Evolutionary conservation across 2,113 vertebrate genomes (phyloP).

Genomic region (Bostrychus sinensis): DNA sequence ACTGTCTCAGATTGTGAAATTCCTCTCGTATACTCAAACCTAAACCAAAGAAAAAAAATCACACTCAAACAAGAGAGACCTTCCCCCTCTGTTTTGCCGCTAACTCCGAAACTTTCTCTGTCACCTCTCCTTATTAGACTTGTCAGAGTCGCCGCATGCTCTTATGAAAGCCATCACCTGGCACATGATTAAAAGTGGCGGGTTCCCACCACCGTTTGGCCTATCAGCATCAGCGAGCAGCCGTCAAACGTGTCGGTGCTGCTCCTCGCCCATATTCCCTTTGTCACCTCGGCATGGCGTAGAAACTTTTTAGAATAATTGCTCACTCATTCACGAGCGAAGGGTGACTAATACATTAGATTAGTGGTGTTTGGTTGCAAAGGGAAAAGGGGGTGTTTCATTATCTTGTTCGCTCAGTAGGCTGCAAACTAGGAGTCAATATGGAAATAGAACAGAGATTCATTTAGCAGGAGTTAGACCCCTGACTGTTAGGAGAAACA

Average conservation of each 20-base stretch:
- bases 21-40: constrained; percentile 78
- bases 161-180: constrained; percentile 89
- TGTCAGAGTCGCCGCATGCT: constrained; percentile 88
- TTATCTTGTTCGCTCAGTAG: constrained; percentile 61
- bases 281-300: constrained; percentile 67
- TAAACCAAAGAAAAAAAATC: constrained; percentile 31
- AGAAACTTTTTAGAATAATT: constrained; percentile 85
- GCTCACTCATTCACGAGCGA: constrained; percentile 75
- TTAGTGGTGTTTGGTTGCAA: constrained; percentile 72
- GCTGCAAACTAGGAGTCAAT: constrained; percentile 60
- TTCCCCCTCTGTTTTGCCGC: constrained; percentile 89
- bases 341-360: constrained; percentile 83
- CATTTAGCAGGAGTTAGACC: constrained; percentile 47
- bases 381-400: constrained; percentile 52
- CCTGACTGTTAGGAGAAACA: constrained; percentile 44
- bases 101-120: constrained; percentile 90
- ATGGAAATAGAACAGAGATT: constrained; percentile 52
- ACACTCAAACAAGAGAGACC: constrained; percentile 83
- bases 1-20: constrained; percentile 93
- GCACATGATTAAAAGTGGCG: constrained; percentile 84
- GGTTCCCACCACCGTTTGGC: constrained; percentile 82
- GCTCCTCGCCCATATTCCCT: constrained; percentile 78
- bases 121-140: constrained; percentile 88
- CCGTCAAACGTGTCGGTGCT: constrained; percentile 73
- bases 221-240: constrained; percentile 81